Conservation (phyloP, 2,797 vertebrate genomes). For the Eulemur coronatus region DNA sequence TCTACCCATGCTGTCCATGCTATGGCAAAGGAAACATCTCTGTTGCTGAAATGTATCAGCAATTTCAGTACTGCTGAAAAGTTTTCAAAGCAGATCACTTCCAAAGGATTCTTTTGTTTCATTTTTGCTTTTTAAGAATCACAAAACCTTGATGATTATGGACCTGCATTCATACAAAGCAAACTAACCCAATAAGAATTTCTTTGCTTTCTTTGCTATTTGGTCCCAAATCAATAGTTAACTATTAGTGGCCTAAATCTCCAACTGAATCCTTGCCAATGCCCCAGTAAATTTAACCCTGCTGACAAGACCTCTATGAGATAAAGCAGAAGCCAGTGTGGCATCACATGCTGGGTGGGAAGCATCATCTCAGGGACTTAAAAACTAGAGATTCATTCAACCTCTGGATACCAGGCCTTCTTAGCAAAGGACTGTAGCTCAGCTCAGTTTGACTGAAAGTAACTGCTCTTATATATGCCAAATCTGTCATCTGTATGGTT, state of each 20-base stretch:
- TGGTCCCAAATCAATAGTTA: conserved; percentile 57
- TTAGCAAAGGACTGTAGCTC: conserved; percentile 67
- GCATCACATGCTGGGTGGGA: conserved; percentile 59
- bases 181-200: neutral
- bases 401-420: conserved; percentile 61
- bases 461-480: conserved; percentile 83
- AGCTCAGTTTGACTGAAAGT: conserved; percentile 71
- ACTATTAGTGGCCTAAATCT: conserved; percentile 58
- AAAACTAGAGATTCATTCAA: conserved; percentile 63
- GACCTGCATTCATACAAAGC: neutral
- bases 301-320: conserved; percentile 53
- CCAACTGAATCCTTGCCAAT: conserved; percentile 8
- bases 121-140: neutral
- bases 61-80: neutral
- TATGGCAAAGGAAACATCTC: neutral
- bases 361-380: conserved; percentile 65
- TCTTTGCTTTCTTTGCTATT: conserved; percentile 46
- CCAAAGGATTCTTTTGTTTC: neutral
- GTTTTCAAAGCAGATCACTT: neutral
- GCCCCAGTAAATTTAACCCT: conserved; percentile 71
- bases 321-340: conserved; percentile 76
- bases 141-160: neutral
- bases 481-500: conserved; percentile 71
- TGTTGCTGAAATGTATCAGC: neutral
- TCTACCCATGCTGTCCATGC: too few species aligned